Conservation (phyloP, 2,888 invertebrate genomes). For the Acanthosepion pharaonis region DNA sequence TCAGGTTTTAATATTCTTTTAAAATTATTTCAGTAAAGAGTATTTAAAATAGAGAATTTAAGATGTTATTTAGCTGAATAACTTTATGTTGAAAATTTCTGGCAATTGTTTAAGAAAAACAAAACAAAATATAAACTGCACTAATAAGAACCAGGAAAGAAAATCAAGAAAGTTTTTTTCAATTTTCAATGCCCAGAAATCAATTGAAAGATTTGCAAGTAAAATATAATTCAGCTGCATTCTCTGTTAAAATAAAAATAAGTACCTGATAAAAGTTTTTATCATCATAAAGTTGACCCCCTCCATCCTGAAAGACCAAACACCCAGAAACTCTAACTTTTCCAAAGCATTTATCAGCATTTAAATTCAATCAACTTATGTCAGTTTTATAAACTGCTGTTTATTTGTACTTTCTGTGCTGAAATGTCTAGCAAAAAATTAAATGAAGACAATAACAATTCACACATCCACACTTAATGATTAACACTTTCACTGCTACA, state of each 20-base stretch:
- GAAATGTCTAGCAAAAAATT: too few relatives aligned
- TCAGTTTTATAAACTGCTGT: neutral
- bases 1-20: too few relatives aligned
- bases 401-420: neutral
- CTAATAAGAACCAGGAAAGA: neutral
- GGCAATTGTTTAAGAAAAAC: too few relatives aligned
- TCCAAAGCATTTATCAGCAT: neutral
- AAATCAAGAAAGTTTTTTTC: neutral
- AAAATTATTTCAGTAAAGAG: too few relatives aligned
- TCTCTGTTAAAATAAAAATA: neutral
- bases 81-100: too few relatives aligned
- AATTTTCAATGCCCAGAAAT: neutral
- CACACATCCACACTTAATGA: too few relatives aligned
- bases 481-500: too few relatives aligned
- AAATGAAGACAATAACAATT: too few relatives aligned
- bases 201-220: neutral
- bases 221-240: neutral
- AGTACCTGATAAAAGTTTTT: neutral
- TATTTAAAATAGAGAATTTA: too few relatives aligned
- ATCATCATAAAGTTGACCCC: neutral
- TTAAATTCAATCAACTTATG: neutral
- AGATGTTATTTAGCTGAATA: too few relatives aligned
- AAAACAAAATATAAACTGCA: too few relatives aligned
- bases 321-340: neutral
- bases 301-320: neutral